Evolutionary conservation across 2,113 vertebrate species (phyloP), one percentile per base, ranked within the genome.

Genomic region (Caracal caracal): DNA sequence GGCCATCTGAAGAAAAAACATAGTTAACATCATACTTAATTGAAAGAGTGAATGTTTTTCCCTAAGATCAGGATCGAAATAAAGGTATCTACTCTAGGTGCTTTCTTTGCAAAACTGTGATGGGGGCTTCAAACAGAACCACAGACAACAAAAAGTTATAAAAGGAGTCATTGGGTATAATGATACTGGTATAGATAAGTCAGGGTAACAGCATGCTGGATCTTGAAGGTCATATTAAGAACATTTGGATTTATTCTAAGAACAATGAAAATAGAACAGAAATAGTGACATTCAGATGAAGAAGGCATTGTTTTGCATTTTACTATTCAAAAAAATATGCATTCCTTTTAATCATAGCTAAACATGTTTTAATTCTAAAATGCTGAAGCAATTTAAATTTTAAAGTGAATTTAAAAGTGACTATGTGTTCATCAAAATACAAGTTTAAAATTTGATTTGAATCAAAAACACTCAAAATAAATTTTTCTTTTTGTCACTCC

Each of bases 311-410:
- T 53, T 86, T 86, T 71, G n/a, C 7, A 87, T 47, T 16, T 96
- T 94, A 73, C 6, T 80, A 53, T 84, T 87, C 5, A 71, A 86
- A 92, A 63, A 43, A 37, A 87, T 40, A 43, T 66, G 59, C 15
- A 61, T 71, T 93, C 4, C 1, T 92, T 96, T 91, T 63, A 37
- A 79, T 63, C 47, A 15, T 19, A 89, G 33, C 63, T 66, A 82
- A 56, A 68, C 13, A 66, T 33, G 5, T 56, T 85, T 92, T 80
- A 68, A 85, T 93, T 96, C 47, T 86, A 88, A 91, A 94, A 68
- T 63, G 9, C 28, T 88, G 5, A 90, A 84, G 35, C 88, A 89
- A 87, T 95, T 93, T 66, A 87, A 93, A 63, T 68, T 89, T 93
- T 63, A 88, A 87, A 68, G 10, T 53, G 10, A 15, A 47, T 33